Conservation (phyloP, 2,888 invertebrate species). For the Cryptus armator region DNA sequence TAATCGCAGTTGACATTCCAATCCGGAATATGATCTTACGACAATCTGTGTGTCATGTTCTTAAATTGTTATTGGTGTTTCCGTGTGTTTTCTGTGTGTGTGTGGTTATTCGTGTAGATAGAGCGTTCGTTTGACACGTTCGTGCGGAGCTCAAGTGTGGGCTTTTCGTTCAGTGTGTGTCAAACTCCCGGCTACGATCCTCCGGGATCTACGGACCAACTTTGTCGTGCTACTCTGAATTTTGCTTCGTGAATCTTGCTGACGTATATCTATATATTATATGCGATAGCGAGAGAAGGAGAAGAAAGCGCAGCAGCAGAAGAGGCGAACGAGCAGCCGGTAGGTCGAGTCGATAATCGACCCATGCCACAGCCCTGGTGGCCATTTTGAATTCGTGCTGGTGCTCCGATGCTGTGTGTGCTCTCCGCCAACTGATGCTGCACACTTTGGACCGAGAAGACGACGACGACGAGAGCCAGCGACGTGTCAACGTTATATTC, state of each 20-base stretch:
- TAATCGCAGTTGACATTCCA: slow-evolving; percentile 25
- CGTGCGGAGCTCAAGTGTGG: slow-evolving; percentile 30
- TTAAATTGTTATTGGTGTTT: slow-evolving; percentile 43
- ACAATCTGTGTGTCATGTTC: slow-evolving; percentile 46
- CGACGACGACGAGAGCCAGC: slow-evolving; percentile 10
- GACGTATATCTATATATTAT: slow-evolving; percentile 1
- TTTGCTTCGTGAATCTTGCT: slow-evolving; percentile 28
- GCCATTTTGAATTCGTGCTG: slow-evolving; percentile 71
- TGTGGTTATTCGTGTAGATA: background rate
- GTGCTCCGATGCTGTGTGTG: slow-evolving; percentile 34
- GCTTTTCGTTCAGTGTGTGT: slow-evolving; percentile 29
- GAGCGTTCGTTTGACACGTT: background rate
- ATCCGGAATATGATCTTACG: slow-evolving; percentile 33
- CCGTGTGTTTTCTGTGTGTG: background rate
- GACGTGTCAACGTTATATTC: slow-evolving; percentile 44
- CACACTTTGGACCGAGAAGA: slow-evolving; percentile 22
- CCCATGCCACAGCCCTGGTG: slow-evolving; percentile 67
- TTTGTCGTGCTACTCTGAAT: slow-evolving; percentile 53
- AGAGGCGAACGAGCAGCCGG: slow-evolving; percentile 63
- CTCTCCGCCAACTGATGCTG: slow-evolving; percentile 40
- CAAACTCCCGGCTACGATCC: slow-evolving; percentile 2
- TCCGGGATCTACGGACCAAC: slow-evolving; percentile 48
- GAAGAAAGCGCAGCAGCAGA: slow-evolving; percentile 63
- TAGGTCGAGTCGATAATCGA: slow-evolving; percentile 69
- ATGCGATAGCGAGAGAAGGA: slow-evolving; percentile 49